These are phyloP conservation scores for Pyrrhosoma nymphula DNA, from an alignment of 2,888 invertebrate genomes.

Conservation along the genomic window DNA sequence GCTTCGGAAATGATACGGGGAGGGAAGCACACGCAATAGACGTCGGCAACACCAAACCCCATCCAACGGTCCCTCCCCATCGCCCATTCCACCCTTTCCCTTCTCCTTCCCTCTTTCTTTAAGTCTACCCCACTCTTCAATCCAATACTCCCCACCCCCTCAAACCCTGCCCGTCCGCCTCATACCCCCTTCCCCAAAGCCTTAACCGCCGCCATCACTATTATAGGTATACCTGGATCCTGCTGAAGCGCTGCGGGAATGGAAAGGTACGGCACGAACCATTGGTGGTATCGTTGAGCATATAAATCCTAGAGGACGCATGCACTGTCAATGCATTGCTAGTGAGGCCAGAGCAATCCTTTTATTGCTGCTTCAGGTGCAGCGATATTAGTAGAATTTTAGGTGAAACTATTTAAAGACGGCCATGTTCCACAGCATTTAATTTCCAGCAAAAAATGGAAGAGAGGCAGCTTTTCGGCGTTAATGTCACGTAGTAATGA, in stretches of 20 bases:
- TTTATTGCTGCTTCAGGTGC: no score
- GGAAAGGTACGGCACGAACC: slow-evolving; percentile 37
- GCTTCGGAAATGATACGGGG: slow-evolving; percentile 56
- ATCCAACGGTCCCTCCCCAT: background rate
- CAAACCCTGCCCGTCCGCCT: background rate
- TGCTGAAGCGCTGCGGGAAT: slow-evolving; percentile 38
- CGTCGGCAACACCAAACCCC: slow-evolving; percentile 9
- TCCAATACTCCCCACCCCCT: background rate
- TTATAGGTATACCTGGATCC: background rate
- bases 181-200: background rate
- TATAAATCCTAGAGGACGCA: no score
- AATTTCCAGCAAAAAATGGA: no score
- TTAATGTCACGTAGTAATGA: no score
- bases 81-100: background rate
- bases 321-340: no score
- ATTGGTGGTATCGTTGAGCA: background rate
- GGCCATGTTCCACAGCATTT: no score
- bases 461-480: no score
- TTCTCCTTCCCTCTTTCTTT: background rate
- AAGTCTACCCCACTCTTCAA: background rate
- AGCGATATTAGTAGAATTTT: no score
- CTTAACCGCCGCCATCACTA: slow-evolving; percentile 9
- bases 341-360: no score
- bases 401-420: no score
- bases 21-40: slow-evolving; percentile 59